Conservation (phyloP, 2,888 invertebrate genomes). For the Chydorus sphaericus region DNA sequence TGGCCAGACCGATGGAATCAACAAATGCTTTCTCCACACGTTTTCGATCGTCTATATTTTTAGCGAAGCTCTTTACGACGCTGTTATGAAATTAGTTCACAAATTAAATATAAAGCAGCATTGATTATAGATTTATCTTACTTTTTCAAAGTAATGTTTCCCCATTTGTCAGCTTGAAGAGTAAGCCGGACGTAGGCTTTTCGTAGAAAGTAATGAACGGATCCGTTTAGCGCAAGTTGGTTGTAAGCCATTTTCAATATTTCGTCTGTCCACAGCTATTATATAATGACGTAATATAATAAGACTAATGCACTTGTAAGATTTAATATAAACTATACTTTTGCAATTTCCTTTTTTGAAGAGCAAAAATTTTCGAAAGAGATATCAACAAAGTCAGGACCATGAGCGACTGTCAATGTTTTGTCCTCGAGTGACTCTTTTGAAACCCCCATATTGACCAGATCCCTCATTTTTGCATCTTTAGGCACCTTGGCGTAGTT, state of each 20-base stretch:
- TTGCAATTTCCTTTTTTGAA: constrained; percentile 75
- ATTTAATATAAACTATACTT: constrained; percentile 38
- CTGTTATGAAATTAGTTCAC: constrained; percentile 34
- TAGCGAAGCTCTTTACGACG: constrained; percentile 76
- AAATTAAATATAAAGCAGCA: background rate
- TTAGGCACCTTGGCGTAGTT: constrained; percentile 81
- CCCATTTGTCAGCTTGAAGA: constrained; percentile 64
- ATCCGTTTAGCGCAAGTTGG: constrained; percentile 73
- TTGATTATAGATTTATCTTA: constrained; percentile 36
- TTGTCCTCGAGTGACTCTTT: constrained; percentile 77
- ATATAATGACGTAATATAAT: constrained; percentile 11
- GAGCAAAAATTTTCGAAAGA: constrained; percentile 88
- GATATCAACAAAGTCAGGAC: constrained; percentile 84
- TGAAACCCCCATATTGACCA: constrained; percentile 70
- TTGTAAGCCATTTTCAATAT: constrained; percentile 79
- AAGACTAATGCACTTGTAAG: too few species aligned
- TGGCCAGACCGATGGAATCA: constrained; percentile 59
- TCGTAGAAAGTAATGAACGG: constrained; percentile 72
- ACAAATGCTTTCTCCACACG: constrained; percentile 85
- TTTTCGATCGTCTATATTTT: constrained; percentile 84
- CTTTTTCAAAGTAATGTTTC: constrained; percentile 87
- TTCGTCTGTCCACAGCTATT: constrained; percentile 75
- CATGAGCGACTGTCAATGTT: constrained; percentile 80
- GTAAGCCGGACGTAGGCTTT: constrained; percentile 78
- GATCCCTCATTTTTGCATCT: constrained; percentile 75